A percentile compares a stretch with the other conserved stretches of the same genome.
Evolutionary conservation across 2,113 vertebrate species (phyloP).

Genomic region (Eretmochelys imbricata): DNA sequence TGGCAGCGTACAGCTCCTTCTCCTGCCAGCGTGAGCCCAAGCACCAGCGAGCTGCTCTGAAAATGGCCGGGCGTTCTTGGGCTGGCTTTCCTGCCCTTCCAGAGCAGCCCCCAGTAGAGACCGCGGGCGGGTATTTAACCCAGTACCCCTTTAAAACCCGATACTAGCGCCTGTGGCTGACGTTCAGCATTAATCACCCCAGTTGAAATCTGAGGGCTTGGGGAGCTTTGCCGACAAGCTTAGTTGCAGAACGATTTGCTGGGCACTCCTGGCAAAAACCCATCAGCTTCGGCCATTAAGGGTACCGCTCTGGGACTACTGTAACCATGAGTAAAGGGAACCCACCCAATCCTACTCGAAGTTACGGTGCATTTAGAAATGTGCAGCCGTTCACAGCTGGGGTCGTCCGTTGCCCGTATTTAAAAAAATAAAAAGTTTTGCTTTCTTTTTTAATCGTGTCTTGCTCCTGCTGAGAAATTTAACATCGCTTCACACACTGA

Average conservation of each 20-base stretch:
- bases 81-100: not conserved
- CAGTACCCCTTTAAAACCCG: rapidly evolving
- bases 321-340: no score
- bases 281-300: not conserved
- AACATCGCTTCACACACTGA: rapidly evolving
- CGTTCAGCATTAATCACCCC: not conserved
- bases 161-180: not conserved
- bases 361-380: not conserved
- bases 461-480: no score
- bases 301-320: no score
- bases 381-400: no score
- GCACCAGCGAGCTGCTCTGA: not conserved
- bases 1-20: no score
- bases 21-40: not conserved
- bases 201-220: not conserved
- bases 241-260: no score
- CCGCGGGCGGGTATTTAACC: no score
- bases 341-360: not conserved
- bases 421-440: no score
- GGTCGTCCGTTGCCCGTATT: not conserved
- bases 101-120: rapidly evolving
- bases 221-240: not conserved
- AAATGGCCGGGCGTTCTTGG: not conserved
- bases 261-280: no score
- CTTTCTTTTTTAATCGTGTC: not conserved